Percentiles rank a stretch among this genome's conserved stretches.
Conservation (phyloP, 2,113 vertebrate genomes). For the Dicaeum eximium region DNA sequence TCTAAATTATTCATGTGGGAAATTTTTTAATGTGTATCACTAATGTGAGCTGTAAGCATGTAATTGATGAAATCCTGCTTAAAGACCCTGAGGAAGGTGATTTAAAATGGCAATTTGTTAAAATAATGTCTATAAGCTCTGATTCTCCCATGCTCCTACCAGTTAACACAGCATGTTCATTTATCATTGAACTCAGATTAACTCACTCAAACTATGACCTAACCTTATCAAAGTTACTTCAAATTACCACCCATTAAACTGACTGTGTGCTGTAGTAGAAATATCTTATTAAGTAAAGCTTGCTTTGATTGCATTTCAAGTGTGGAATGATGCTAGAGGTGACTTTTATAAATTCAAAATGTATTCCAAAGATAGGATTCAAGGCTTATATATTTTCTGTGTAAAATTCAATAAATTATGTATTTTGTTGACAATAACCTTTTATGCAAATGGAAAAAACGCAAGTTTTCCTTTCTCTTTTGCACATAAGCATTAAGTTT, state of each 20-base stretch:
- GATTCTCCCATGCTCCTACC: slow-evolving; percentile 51
- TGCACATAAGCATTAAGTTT: not conserved
- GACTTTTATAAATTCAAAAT: not conserved
- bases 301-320: not conserved
- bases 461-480: not conserved
- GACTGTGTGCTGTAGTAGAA: not conserved
- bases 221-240: slow-evolving; percentile 57
- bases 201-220: slow-evolving; percentile 49
- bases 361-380: not conserved
- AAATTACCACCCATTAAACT: slow-evolving; percentile 34
- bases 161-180: slow-evolving; percentile 59
- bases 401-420: not conserved
- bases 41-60: slow-evolving; percentile 66
- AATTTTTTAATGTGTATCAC: slow-evolving; percentile 61
- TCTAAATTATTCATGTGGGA: slow-evolving; percentile 56
- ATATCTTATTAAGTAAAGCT: not conserved
- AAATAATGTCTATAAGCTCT: slow-evolving; percentile 67
- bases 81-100: slow-evolving; percentile 62
- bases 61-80: slow-evolving; percentile 66
- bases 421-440: not conserved
- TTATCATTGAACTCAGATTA: slow-evolving; percentile 64
- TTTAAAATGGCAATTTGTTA: slow-evolving; percentile 69
- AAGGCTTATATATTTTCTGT: not conserved
- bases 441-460: not conserved
- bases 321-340: not conserved